Evolutionary conservation across 2,888 invertebrate species (phyloP).

Genomic region (Candidula unifasciata): DNA sequence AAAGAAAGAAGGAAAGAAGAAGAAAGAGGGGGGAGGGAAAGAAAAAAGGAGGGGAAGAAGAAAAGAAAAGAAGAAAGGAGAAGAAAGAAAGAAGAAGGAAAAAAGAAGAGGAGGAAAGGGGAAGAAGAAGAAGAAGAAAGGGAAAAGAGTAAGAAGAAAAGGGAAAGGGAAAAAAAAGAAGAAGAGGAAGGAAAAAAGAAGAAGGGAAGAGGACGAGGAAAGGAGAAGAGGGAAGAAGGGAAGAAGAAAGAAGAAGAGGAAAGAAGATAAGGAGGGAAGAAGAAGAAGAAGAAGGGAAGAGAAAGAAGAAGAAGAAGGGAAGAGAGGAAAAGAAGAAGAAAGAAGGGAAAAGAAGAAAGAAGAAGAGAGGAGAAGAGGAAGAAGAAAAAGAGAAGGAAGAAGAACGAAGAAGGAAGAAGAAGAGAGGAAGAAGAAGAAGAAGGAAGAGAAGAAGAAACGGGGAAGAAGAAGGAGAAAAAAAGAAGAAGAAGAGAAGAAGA

Average conservation of each 20-base stretch:
- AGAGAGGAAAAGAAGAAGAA: background rate
- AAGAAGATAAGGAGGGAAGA: background rate
- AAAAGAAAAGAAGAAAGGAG: background rate
- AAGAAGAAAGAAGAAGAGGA: background rate
- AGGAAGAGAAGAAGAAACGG: background rate
- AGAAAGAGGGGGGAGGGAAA: background rate
- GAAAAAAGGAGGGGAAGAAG: background rate
- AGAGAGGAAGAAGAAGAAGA: background rate
- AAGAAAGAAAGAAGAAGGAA: background rate
- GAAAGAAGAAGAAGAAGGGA: background rate
- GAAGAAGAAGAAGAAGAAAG: background rate
- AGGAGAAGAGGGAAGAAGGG: background rate
- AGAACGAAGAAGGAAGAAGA: no score
- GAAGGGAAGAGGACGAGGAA: background rate
- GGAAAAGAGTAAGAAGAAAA: background rate
- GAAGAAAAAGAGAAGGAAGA: background rate
- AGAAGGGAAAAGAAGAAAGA: background rate
- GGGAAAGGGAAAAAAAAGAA: background rate
- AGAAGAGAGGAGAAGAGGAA: background rate
- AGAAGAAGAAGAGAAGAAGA: background rate
- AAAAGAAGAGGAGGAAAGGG: background rate
- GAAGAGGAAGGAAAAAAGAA: background rate
- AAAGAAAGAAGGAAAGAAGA: background rate
- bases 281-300: background rate
- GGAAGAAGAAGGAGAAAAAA: background rate